Evolutionary conservation across 2,113 vertebrate species (phyloP).

Genomic region (Hystrix cristata): DNA sequence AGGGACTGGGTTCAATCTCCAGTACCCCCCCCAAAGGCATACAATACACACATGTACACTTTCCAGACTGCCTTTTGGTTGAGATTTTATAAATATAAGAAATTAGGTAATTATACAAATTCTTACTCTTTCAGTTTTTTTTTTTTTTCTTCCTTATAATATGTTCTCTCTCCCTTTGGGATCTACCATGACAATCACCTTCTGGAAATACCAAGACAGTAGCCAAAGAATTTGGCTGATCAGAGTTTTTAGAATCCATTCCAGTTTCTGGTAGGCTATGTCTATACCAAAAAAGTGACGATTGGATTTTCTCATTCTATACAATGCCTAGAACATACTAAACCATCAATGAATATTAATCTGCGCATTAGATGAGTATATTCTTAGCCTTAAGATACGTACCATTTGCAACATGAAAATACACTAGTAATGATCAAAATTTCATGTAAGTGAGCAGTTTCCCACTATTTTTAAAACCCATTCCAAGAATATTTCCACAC

Average conservation of each 20-base stretch:
- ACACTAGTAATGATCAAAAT: not conserved
- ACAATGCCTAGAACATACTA: not conserved
- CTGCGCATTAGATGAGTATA: not conserved
- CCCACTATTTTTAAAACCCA: not conserved
- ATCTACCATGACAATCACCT: not conserved
- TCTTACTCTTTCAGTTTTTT: not conserved
- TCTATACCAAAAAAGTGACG: not conserved
- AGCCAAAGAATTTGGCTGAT: conserved; percentile 1
- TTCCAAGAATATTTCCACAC: not conserved
- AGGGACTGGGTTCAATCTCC: not conserved
- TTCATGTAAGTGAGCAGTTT: not conserved
- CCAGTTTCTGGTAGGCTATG: not conserved
- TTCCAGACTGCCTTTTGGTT: not conserved
- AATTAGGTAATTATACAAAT: conserved; percentile 29
- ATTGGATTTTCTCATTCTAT: not conserved
- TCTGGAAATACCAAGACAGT: not conserved
- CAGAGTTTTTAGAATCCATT: conserved; percentile 29
- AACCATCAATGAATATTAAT: not conserved
- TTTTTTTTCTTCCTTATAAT: not conserved
- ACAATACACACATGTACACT: not conserved
- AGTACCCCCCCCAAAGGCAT: not conserved
- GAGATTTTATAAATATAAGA: conserved; percentile 23
- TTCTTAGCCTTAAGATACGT: not conserved
- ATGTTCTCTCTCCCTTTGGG: not conserved
- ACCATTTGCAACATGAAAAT: not conserved